phyloP scores from a whole-genome alignment of 2,888 invertebrate species.

The Crematogaster levior region DNA sequence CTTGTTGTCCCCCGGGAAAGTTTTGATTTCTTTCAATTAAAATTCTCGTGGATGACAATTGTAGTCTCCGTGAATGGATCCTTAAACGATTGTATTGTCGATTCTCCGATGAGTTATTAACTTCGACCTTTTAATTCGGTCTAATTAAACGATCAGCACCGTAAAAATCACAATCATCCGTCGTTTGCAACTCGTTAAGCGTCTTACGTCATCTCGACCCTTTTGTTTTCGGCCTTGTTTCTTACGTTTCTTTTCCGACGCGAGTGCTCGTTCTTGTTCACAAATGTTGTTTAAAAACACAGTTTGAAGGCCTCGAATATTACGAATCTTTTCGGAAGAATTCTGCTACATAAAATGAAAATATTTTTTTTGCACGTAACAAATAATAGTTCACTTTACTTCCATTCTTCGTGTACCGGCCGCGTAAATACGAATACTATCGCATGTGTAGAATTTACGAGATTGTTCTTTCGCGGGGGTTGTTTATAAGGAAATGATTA shows the following conservation, averaged over 20 bases:
- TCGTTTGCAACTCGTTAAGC: conserved; percentile 42
- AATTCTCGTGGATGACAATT: background rate
- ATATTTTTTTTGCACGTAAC: background rate
- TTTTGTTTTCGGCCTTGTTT: background rate
- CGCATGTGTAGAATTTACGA: conserved; percentile 20
- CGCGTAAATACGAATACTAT: background rate
- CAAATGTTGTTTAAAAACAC: background rate
- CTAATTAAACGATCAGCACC: conserved; percentile 62
- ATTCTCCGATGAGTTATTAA: conserved; percentile 48
- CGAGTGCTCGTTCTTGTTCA: background rate
- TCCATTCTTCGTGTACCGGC: background rate
- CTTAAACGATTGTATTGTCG: conserved; percentile 54
- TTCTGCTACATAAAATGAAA: background rate
- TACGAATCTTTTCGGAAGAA: background rate
- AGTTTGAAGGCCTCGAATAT: background rate
- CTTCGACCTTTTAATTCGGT: conserved; percentile 50
- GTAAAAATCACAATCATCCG: conserved; percentile 58
- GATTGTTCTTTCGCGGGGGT: conserved; percentile 45
- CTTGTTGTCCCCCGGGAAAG: background rate
- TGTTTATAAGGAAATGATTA: conserved; percentile 70
- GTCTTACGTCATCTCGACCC: background rate
- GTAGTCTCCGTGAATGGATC: conserved; percentile 30
- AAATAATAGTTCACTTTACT: background rate
- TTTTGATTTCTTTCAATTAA: background rate
- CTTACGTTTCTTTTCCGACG: background rate